Percentiles rank a stretch among this genome's conserved stretches.
phyloP scores from a whole-genome alignment of 53 echinoderm and acorn worm genomes.

The Paracentrotus lividus region DNA sequence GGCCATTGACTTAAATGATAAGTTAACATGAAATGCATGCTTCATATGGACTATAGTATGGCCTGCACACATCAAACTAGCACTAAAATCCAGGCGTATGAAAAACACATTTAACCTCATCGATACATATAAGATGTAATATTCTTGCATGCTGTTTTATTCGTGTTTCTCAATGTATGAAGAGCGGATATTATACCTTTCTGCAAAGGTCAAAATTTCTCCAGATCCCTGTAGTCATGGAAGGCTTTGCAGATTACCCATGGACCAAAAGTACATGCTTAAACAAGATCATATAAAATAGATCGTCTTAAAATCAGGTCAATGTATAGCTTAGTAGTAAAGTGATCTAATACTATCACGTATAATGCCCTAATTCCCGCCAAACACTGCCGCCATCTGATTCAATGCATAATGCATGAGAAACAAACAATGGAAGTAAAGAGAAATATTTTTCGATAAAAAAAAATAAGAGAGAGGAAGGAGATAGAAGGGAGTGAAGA shows the following conservation, averaged over 20 bases:
- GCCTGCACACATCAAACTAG: no score
- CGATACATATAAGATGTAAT: no score
- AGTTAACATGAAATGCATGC: no score
- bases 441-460: neutral
- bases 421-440: neutral
- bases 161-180: neutral
- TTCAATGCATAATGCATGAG: constrained; percentile 20
- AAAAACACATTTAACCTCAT: no score
- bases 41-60: no score
- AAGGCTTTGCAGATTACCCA: neutral
- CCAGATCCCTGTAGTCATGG: neutral
- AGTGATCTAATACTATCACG: constrained; percentile 21
- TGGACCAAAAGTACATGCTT: constrained; percentile 8
- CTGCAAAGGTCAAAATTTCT: neutral
- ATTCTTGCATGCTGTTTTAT: neutral
- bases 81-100: no score
- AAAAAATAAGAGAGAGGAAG: neutral
- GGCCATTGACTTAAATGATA: no score
- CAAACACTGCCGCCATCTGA: constrained; percentile 27
- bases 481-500: neutral
- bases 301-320: neutral
- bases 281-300: neutral
- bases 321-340: neutral
- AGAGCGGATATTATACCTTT: neutral
- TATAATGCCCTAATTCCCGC: neutral